Evolutionary conservation across 2,888 invertebrate species (phyloP), one percentile per base, ranked within the genome.

Genomic region (Ectemnius continuus): DNA sequence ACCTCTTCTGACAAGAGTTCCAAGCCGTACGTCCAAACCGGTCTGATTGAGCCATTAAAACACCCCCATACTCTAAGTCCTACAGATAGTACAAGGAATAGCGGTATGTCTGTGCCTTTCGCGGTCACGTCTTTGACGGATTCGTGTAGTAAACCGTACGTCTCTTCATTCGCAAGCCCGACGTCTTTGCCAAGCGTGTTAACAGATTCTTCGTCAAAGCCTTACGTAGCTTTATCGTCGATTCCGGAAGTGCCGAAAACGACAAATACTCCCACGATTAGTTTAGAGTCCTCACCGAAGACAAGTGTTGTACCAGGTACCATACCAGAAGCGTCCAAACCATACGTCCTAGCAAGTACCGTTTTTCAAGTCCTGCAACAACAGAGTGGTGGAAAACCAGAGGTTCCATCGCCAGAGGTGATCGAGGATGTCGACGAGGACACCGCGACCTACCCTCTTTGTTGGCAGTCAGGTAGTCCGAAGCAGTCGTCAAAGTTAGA

Each of bases 1-100:
- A 66, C 82, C 0, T 60, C 70, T 28, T 59, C 74, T 4, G 81
- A 85, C n/a, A 83, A 82, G 60, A 56, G 69, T 20, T 60, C 79
- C 20, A 83, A 87, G 60, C 86, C 89, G 0, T 88, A 89, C 57
- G 88, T 89, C 0, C 88, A 88, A 61, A 84, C 86, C 8, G 86
- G 87, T 26, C 71, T 88, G 13, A 83, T 86, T 6, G 86, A 87
- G 16, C 59, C 84, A 2, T 56, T 79, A 23, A 84, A 81, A 48
- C 84, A 85, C 58, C 79, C 76, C 14, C 73, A 73, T 62, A 28
- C 58, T 6, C 3, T 74, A 11, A 60, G 56, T 2, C 52, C 52
- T 6, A 60, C 62, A 0, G 81, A 77, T 36, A 16, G 67, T 20
- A 46, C 67, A 18, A 78, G 70, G 18, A 59, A 67, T 47, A 77